Evolutionary conservation across 2,113 vertebrate genomes (phyloP), one percentile per base, ranked within the genome.

Genomic region (Ptychochromis oligacanthus): DNA sequence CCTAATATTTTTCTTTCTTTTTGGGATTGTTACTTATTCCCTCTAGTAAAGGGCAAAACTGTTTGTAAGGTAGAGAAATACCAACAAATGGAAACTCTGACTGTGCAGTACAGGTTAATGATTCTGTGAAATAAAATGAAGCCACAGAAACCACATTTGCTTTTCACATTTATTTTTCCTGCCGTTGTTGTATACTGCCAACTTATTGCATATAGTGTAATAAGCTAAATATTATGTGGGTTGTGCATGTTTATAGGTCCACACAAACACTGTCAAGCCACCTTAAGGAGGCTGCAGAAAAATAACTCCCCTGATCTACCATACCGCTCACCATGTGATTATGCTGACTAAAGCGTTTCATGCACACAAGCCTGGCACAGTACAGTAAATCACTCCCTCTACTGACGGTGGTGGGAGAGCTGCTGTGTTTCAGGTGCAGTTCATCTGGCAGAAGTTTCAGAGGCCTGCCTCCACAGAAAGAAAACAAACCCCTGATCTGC

Each of bases 381-480:
- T 80, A 56, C 77, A 85, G 90, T 77, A 83, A 88, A 89, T 85
- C 84, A 81, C 90, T 88, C 89, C 91, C 90, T 87, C 91, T 88
- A 26, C 91, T 80, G 93, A 88, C 88, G 56, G 65, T 57, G 43
- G 26, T 9, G 83, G 81, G 75, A 83, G 80, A 83, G 74, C 60
- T 52, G 82, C 85, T 65, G 65, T 55, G 17, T 81, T 93, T 95
- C 91, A 93, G 95, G 93, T 95, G 93, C 92, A 89, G 83, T 86
- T 95, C 93, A 94, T 96, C 94, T 95, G 95, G 94, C 91, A 92
- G 88, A 91, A 62, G 91, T 94, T 91, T 92, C 90, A 86, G 83
- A 88, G 91, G 82, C 87, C 80, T 81, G 88, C 88, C 92, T 91
- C 84, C 76, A 22, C 87, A 86, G 82, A 91, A 94, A 91, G 88